Conservation (phyloP, 2,113 vertebrate genomes). For the Spheniscus mendiculus region DNA sequence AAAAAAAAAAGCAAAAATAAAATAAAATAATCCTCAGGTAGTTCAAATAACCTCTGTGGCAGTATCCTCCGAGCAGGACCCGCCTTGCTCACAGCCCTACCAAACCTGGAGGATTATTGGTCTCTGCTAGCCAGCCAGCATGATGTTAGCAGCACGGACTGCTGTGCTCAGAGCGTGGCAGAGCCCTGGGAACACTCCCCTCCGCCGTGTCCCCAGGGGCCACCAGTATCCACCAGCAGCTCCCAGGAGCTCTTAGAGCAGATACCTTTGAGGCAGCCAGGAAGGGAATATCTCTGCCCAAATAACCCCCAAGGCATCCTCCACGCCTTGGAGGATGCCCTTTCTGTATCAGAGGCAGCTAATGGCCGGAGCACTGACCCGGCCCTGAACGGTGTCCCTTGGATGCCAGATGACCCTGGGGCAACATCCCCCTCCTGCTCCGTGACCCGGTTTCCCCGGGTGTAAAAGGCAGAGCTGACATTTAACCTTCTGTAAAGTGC, state of each 20-base stretch:
- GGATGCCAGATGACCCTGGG: background rate
- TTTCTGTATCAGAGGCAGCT: background rate
- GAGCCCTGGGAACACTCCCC: background rate
- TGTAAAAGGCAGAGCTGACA: background rate
- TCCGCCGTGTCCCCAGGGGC: background rate
- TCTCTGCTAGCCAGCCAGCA: background rate
- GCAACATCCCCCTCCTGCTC: background rate
- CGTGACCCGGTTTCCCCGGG: background rate
- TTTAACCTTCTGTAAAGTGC: background rate
- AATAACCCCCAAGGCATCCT: background rate
- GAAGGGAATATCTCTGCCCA: background rate
- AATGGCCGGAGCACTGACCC: background rate
- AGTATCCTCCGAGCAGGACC: background rate
- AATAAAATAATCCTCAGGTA: background rate
- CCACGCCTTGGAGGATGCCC: background rate
- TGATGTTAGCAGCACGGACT: accelerated
- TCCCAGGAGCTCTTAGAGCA: background rate
- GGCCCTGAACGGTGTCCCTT: background rate
- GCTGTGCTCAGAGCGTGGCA: background rate
- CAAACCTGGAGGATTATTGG: background rate
- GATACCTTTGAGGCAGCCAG: background rate
- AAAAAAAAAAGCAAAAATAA: background rate
- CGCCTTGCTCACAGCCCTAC: background rate
- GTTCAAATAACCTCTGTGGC: background rate
- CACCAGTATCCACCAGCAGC: background rate